Conservation (phyloP, 2,113 vertebrate genomes). For the Natator depressus region DNA sequence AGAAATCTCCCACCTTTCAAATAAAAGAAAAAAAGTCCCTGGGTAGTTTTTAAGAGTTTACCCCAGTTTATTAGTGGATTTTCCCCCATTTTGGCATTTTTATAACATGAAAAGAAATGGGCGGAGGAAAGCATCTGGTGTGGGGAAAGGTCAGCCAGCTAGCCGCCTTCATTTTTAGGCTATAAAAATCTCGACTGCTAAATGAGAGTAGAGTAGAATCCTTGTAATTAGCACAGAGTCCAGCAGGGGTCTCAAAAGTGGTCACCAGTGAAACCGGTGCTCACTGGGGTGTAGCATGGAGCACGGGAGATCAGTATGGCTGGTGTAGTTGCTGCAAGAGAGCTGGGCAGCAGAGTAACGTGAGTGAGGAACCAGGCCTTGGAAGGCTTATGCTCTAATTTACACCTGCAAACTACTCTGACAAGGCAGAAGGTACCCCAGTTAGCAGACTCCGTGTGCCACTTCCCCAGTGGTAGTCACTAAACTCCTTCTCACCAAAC, state of each 20-base stretch:
- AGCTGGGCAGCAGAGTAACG: background rate
- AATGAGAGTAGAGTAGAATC: background rate
- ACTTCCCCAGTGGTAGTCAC: background rate
- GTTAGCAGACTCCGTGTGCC: rapidly evolving
- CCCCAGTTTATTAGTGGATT: background rate
- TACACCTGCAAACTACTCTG: rapidly evolving
- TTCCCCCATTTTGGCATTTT: background rate
- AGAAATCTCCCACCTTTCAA: background rate
- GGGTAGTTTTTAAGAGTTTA: background rate
- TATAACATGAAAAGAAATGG: rapidly evolving
- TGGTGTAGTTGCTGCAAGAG: background rate
- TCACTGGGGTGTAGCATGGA: rapidly evolving
- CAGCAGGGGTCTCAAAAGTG: background rate
- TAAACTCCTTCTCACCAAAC: background rate
- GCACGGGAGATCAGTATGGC: rapidly evolving
- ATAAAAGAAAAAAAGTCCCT: background rate
- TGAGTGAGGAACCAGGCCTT: rapidly evolving
- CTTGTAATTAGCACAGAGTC: background rate
- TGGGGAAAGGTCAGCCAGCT: rapidly evolving
- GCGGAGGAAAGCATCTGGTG: background rate
- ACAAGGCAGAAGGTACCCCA: background rate
- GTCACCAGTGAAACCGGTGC: background rate
- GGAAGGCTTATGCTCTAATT: background rate
- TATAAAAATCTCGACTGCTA: rapidly evolving
- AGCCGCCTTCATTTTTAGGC: background rate